Evolutionary conservation across 1,140 invertebrate genomes (phyloP).

Genomic region (Drosophila nebulosa): DNA sequence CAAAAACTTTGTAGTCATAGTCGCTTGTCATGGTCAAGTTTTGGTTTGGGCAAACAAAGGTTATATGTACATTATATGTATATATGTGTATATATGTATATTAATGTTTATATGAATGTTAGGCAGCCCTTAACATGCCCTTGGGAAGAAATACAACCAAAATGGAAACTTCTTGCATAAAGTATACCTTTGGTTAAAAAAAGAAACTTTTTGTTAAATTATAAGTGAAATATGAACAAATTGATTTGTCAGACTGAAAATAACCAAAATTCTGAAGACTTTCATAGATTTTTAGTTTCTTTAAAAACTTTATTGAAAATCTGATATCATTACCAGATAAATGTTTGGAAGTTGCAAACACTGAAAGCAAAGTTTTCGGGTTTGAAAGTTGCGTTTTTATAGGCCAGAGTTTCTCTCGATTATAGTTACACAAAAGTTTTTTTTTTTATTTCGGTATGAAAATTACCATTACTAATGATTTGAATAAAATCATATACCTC

Average conservation of each 20-base stretch:
- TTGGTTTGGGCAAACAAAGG: slow-evolving; percentile 9
- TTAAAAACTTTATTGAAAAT: too few relatives aligned
- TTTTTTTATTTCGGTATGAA: too few relatives aligned
- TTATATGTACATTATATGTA: background rate
- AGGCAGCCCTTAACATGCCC: background rate
- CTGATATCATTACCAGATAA: too few relatives aligned
- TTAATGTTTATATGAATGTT: background rate
- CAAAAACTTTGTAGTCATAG: slow-evolving; percentile 46
- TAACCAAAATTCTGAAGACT: background rate
- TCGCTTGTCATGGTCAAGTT: slow-evolving; percentile 46
- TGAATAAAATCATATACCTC: too few relatives aligned
- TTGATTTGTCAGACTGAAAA: background rate
- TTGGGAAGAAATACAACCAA: background rate
- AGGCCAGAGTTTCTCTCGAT: too few relatives aligned
- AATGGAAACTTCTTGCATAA: slow-evolving; percentile 3
- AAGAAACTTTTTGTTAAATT: background rate
- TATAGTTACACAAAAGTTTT: too few relatives aligned
- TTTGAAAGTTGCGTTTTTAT: too few relatives aligned
- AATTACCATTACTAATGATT: too few relatives aligned
- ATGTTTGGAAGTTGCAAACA: too few relatives aligned
- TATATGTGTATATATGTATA: background rate
- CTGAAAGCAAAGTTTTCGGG: too few relatives aligned
- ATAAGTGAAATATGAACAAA: background rate
- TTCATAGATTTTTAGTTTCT: too few relatives aligned
- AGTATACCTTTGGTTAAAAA: background rate